Evolutionary conservation across 2,113 vertebrate species (phyloP).

Genomic region (Zingel zingel): DNA sequence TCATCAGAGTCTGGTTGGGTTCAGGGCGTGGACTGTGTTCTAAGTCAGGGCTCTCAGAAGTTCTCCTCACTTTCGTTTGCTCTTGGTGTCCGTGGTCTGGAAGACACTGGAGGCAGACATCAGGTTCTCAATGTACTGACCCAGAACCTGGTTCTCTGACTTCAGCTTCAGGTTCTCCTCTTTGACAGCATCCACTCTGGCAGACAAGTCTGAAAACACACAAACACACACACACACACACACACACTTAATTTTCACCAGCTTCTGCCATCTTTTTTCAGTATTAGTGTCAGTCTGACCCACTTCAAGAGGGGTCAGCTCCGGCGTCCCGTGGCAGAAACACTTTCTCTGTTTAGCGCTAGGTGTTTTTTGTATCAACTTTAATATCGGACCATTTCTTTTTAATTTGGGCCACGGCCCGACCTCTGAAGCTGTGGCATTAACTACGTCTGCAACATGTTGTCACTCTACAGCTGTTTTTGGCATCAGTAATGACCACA

Average conservation of each 20-base stretch:
- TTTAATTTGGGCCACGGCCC: no score
- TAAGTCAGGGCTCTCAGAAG: neutral
- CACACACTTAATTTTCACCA: neutral
- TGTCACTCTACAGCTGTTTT: no score
- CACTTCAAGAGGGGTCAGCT: no score
- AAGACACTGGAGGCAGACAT: slow-evolving; percentile 88
- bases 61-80: slow-evolving; percentile 76
- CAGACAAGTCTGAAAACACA: slow-evolving; percentile 91
- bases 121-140: slow-evolving; percentile 99
- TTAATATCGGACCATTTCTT: no score
- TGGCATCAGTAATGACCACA: no score
- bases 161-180: slow-evolving; percentile 99
- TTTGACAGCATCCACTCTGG: slow-evolving; percentile 97
- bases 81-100: slow-evolving; percentile 98
- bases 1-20: slow-evolving; percentile 1
- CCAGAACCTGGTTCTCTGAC: slow-evolving; percentile 99
- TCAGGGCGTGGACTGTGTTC: neutral
- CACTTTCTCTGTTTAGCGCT: no score
- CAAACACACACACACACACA: neutral
- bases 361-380: no score
- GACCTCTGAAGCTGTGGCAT: no score
- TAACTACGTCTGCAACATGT: no score
- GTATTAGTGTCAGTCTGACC: no score
- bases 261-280: neutral
- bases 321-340: no score